These are phyloP conservation scores for Taphrorychus bicolor DNA, from an alignment of 2,888 invertebrate genomes.

Conservation along the genomic window DNA sequence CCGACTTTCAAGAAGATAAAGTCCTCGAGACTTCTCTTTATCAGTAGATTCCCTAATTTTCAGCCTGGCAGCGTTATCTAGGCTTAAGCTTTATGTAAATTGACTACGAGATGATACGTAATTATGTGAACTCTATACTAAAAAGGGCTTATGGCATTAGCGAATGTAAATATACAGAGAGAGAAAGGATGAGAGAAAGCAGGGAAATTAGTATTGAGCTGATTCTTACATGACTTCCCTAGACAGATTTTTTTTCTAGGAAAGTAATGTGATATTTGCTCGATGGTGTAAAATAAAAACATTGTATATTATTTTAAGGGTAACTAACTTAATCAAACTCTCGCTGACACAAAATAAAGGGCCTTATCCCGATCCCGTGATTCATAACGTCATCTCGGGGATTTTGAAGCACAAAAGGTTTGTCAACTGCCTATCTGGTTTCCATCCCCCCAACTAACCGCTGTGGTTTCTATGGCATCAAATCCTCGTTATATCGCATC, in stretches of 20 bases:
- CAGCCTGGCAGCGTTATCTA: neutral
- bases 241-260: too few relatives aligned
- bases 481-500: slow-evolving; percentile 2
- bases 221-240: too few relatives aligned
- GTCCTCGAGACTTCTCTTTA: neutral
- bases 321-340: too few relatives aligned
- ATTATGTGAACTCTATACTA: too few relatives aligned
- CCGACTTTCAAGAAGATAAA: neutral
- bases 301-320: too few relatives aligned
- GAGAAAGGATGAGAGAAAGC: too few relatives aligned
- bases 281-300: too few relatives aligned
- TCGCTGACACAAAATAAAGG: too few relatives aligned
- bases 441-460: neutral
- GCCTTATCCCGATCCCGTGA: neutral
- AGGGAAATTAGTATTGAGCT: too few relatives aligned
- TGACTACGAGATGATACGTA: neutral
- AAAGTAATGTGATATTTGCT: too few relatives aligned
- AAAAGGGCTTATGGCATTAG: neutral
- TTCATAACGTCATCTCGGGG: neutral
- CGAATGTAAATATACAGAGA: neutral
- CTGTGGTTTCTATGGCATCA: slow-evolving; percentile 1
- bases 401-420: neutral
- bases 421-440: neutral
- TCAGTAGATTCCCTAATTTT: neutral
- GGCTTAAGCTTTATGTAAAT: neutral